Evolutionary conservation across 2,888 invertebrate genomes (phyloP), one percentile per base, ranked within the genome.

Genomic region (Drosophila diplacantha): DNA sequence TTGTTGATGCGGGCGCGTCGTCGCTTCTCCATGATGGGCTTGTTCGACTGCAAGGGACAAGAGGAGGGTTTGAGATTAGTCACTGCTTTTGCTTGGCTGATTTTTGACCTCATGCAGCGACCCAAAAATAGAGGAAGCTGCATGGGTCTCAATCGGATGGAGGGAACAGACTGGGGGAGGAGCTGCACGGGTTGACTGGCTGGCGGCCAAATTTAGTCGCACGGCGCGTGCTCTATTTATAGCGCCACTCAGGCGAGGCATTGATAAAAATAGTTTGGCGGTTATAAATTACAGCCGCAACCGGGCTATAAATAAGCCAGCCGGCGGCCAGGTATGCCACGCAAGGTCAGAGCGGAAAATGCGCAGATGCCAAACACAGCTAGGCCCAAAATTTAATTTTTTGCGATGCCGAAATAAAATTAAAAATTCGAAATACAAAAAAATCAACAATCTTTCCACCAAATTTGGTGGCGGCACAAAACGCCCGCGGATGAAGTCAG

Each of bases 21-120:
- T 78, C 95, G 91, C 88, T 96, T 96, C 89, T 96, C 96, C 95
- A 96, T 96, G 78, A 96, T 95, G 31, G 96, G 96, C 87, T 96
- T 96, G 85, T 96, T 95, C 56, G 94, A 95, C 96, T 96, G 92
- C 73, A 92, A 80, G 52, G 47, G 34, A 57, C 20, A 56, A 53
- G 11, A 53, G 12, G 43, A 59, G 60, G 31, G 63, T 18, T 54
- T 14, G 20, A 43, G 66, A 75, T 83, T 83, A 83, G 81, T 72
- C 69, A 72, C 61, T 35, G 58, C 46, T 68, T 52, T 55, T 41
- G 53, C 46, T 31, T 39, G 38, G 55, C 51, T 57, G 62, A 63
- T 75, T 63, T 76, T 63, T 77, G 78, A 83, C 73, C 85, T 77
- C 83, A 83, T 81, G 84, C 82, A 65, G 83, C 70, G 80, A 52